phyloP scores from a whole-genome alignment of 2,797 vertebrate genomes.

The Synaphobranchus kaupii region DNA sequence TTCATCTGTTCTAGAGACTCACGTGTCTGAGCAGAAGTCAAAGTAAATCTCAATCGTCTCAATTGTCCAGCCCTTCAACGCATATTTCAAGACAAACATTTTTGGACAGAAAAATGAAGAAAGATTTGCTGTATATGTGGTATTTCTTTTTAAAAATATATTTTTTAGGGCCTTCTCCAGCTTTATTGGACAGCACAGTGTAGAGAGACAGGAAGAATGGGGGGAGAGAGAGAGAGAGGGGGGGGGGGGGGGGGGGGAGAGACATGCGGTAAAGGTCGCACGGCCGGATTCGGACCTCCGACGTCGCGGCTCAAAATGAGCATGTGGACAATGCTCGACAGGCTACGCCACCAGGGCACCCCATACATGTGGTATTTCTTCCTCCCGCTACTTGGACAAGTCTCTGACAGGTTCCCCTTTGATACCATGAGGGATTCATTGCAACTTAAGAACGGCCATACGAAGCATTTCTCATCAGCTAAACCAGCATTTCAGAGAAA shows the following conservation, averaged over 20 bases:
- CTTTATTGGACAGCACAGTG: no score
- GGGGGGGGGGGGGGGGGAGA: no score
- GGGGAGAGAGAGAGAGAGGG: no score
- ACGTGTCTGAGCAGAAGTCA: neutral
- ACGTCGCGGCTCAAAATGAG: no score
- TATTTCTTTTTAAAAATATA: no score
- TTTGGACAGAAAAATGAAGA: neutral
- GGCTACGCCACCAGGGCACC: no score
- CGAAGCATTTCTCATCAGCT: neutral
- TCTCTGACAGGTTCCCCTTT: neutral
- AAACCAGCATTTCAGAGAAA: conserved; percentile 1
- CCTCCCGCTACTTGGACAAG: neutral
- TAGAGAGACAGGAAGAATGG: no score
- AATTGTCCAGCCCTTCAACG: neutral
- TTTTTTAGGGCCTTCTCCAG: no score
- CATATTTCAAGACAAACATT: neutral
- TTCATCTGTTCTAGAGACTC: neutral
- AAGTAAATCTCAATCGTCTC: neutral
- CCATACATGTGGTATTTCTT: neutral
- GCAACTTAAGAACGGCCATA: neutral
- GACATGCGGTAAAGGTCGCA: no score
- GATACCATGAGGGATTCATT: neutral
- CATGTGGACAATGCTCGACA: no score
- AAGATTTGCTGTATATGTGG: neutral
- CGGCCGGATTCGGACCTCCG: no score